These are phyloP conservation scores for Apteryx owenii DNA, from an alignment of 2,113 vertebrate species.

Conservation along the genomic window DNA sequence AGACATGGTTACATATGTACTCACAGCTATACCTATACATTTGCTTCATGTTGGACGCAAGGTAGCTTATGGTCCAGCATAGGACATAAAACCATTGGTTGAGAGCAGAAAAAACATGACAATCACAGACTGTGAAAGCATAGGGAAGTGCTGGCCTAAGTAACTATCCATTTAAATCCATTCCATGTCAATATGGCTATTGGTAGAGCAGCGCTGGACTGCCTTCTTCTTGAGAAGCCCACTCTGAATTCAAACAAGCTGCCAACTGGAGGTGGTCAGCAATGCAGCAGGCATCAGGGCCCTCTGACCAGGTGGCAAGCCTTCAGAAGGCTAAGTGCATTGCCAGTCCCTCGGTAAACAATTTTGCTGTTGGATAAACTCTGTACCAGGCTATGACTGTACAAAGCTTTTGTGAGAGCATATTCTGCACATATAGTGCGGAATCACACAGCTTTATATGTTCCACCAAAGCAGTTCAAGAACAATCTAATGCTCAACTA, in stretches of 20 bases:
- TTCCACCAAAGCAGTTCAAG: neutral
- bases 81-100: neutral
- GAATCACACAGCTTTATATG: neutral
- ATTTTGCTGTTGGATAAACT: neutral
- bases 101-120: neutral
- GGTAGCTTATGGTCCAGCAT: neutral
- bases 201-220: neutral
- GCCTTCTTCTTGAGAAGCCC: neutral
- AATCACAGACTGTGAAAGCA: neutral
- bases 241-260: conserved; percentile 4
- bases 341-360: neutral
- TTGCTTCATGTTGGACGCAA: neutral
- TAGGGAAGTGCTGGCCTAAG: neutral
- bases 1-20: neutral
- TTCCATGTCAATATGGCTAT: neutral
- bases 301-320: neutral
- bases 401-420: neutral
- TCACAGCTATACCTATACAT: neutral
- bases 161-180: neutral
- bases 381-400: neutral
- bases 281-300: neutral
- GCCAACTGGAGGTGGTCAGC: neutral
- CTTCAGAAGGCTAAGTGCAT: neutral
- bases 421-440: neutral
- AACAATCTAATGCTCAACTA: neutral